Evolutionary conservation across 2,888 invertebrate genomes (phyloP).

Genomic region (Escarpia spicata): DNA sequence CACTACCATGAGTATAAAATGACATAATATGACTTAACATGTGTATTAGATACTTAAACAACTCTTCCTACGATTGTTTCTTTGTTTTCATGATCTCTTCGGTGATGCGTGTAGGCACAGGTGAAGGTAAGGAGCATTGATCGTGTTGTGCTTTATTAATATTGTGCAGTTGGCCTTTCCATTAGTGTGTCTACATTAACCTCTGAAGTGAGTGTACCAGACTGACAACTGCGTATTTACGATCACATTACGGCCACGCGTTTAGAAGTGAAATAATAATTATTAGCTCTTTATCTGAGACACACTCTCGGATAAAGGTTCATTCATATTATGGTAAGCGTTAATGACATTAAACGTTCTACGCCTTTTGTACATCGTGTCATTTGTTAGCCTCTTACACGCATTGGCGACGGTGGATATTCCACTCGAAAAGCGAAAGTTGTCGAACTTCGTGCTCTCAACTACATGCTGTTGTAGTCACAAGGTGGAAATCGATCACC

Average conservation of each 20-base stretch:
- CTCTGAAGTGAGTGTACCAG: background rate
- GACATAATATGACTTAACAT: background rate
- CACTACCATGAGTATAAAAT: background rate
- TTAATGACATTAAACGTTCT: too few species aligned
- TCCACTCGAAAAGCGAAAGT: background rate
- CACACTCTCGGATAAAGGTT: too few species aligned
- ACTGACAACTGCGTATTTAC: background rate
- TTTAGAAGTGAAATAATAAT: too few species aligned
- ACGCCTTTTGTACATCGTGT: too few species aligned
- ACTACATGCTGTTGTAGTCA: background rate
- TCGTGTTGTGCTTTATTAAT: background rate
- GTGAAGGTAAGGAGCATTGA: background rate
- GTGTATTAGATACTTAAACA: background rate
- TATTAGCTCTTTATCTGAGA: too few species aligned
- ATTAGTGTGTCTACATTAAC: background rate
- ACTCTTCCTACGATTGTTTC: background rate
- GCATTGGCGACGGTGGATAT: background rate
- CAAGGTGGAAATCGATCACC: background rate
- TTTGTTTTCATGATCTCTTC: background rate
- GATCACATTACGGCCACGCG: background rate
- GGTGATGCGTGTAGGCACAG: background rate
- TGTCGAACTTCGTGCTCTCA: too few species aligned
- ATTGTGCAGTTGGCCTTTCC: background rate
- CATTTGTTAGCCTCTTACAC: too few species aligned
- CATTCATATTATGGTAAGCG: too few species aligned